phyloP scores from a whole-genome alignment of 2,888 invertebrate genomes.

The Drosophila mimica region DNA sequence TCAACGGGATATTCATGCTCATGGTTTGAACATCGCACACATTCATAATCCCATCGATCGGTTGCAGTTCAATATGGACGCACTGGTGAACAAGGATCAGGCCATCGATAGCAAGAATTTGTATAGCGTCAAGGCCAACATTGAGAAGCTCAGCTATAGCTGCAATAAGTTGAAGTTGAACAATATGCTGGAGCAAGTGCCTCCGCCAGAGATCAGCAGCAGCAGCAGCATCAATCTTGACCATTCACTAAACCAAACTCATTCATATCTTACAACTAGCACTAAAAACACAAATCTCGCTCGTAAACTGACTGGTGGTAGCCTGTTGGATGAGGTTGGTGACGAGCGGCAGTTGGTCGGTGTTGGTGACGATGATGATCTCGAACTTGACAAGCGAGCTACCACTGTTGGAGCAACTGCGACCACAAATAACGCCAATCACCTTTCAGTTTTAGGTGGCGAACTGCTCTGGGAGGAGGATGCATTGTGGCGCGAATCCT shows the following conservation, averaged over 20 bases:
- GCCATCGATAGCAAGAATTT: slow-evolving; percentile 84
- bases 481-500: slow-evolving; percentile 91
- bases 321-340: slow-evolving; percentile 49
- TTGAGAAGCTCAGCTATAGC: slow-evolving; percentile 83
- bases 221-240: slow-evolving; percentile 42
- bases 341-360: slow-evolving; percentile 35
- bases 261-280: slow-evolving; percentile 65
- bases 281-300: slow-evolving; percentile 78
- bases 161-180: slow-evolving; percentile 72
- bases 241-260: slow-evolving; percentile 62
- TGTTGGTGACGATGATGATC: slow-evolving; percentile 36
- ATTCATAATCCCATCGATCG: slow-evolving; percentile 86
- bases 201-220: slow-evolving; percentile 29
- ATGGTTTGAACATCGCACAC: slow-evolving; percentile 80
- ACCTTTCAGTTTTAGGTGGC: slow-evolving; percentile 85
- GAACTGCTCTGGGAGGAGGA: slow-evolving; percentile 94
- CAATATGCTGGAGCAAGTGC: slow-evolving; percentile 47
- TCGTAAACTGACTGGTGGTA: slow-evolving; percentile 71
- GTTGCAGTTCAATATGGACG: slow-evolving; percentile 86
- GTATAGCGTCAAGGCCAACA: slow-evolving; percentile 82
- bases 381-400: slow-evolving; percentile 39
- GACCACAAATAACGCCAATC: slow-evolving; percentile 60
- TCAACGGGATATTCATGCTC: slow-evolving; percentile 88
- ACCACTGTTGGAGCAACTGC: slow-evolving; percentile 11
- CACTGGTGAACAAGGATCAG: slow-evolving; percentile 88